Conservation (phyloP, 2,797 vertebrate species). For the Acropternis orthonyx region DNA sequence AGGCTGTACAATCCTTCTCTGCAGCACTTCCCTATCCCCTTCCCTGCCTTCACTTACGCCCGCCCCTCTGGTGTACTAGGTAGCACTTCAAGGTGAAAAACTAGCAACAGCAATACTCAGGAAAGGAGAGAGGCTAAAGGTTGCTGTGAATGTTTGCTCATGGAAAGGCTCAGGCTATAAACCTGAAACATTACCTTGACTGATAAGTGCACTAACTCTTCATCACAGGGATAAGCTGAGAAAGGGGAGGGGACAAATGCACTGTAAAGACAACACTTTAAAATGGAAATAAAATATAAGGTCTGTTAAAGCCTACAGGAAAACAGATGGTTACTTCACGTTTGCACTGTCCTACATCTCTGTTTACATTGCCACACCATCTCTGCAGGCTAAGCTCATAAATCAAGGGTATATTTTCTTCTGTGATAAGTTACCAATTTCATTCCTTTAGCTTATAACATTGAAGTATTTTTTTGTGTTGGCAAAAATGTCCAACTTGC, state of each 20-base stretch:
- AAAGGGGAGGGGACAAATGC: slow-evolving; percentile 26
- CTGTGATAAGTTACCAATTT: not conserved
- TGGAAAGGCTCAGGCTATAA: slow-evolving; percentile 74
- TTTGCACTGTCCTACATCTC: slow-evolving; percentile 12
- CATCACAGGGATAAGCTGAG: slow-evolving; percentile 32
- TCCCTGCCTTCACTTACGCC: slow-evolving; percentile 36
- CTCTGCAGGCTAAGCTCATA: not conserved
- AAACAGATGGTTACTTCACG: slow-evolving; percentile 25
- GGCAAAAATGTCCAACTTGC: not conserved
- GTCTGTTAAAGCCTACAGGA: not conserved
- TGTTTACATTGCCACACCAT: not conserved
- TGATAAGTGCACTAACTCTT: slow-evolving; percentile 67
- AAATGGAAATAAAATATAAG: slow-evolving; percentile 43
- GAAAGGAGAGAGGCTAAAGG: slow-evolving; percentile 75
- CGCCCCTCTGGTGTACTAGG: not conserved
- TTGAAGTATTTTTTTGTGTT: not conserved
- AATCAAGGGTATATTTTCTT: not conserved
- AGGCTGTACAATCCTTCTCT: not conserved
- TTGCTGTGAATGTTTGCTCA: slow-evolving; percentile 75
- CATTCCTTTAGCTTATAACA: slow-evolving; percentile 1
- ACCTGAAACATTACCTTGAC: slow-evolving; percentile 63
- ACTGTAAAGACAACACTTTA: not conserved
- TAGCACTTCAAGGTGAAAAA: slow-evolving; percentile 60
- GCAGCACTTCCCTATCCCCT: not conserved
- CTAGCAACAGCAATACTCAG: slow-evolving; percentile 45